Percentiles rank a stretch among this genome's conserved stretches.
phyloP scores from a whole-genome alignment of 1,140 invertebrate species.

The Zaprionus kolodkinae region DNA sequence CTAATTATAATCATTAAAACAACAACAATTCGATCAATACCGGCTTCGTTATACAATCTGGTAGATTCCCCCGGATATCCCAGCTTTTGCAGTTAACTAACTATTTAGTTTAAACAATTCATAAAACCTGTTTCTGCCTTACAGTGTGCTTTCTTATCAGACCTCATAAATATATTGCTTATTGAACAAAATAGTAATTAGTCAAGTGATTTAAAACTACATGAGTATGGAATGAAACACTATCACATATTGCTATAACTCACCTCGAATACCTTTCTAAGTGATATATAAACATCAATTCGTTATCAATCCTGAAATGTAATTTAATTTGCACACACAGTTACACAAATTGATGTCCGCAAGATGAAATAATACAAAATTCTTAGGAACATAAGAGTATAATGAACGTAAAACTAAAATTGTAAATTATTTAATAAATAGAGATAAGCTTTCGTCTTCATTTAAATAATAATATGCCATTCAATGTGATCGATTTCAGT shows the following conservation, averaged over 20 bases:
- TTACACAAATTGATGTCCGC: constrained; percentile 1
- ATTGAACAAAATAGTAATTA: too few relatives aligned
- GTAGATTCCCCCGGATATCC: not conserved
- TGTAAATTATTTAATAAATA: constrained; percentile 9
- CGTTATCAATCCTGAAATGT: constrained; percentile 15
- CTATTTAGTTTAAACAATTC: not conserved
- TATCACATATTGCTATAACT: not conserved
- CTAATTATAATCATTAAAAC: constrained; percentile 18
- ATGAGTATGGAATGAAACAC: too few relatives aligned
- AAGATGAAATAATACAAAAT: constrained; percentile 16
- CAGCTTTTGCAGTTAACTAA: not conserved
- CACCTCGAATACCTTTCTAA: not conserved
- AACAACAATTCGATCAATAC: not conserved
- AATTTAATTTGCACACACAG: constrained; percentile 27
- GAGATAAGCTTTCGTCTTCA: constrained; percentile 1
- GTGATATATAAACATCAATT: not conserved
- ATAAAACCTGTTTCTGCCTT: not conserved
- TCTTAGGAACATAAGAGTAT: constrained; percentile 17
- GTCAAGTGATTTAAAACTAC: too few relatives aligned
- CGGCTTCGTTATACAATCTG: not conserved
- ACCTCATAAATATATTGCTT: not conserved
- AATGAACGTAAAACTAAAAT: constrained; percentile 13
- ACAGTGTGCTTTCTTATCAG: not conserved
- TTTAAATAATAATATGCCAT: not conserved
- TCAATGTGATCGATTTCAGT: not conserved